Evolutionary conservation across 2,797 vertebrate genomes (phyloP), one percentile per base, ranked within the genome.

Genomic region (Antennarius maculatus): DNA sequence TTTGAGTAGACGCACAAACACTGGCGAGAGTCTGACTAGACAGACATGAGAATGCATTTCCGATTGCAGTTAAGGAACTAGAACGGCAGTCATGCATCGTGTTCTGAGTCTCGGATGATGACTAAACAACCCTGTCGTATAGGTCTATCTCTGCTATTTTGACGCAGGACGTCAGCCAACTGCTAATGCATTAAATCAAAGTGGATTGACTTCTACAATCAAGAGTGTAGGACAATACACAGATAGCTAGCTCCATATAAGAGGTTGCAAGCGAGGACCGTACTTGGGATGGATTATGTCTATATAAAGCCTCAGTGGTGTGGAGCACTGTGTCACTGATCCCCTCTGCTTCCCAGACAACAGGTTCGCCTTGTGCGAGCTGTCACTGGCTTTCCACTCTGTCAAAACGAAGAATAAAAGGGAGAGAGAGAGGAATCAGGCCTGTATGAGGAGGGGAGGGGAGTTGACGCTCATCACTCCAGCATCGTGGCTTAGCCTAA

Each of bases 401-500:
- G 80, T 81, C 74, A 83, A 70, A 34, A 80, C 47, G 45, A 73
- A 80, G 78, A 87, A 86, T 74, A 77, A 81, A 80, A 72, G 55
- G 42, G 31, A 60, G 65, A 67, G 74, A 62, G 61, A 41, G 68
- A 82, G 83, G 79, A 78, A 85, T 49, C 10, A 64, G 76, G 69
- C 76, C 63, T 62, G 65, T 69, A 69, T 50, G 68, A 75, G 76
- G 74, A 71, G 79, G 82, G 82, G 84, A 81, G 84, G 70, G 76
- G 84, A 88, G 88, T 81, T 88, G 88, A 90, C 86, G 83, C 87
- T 92, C 86, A 83, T 93, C 91, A 92, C 79, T 86, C 84, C 83
- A 89, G 82, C 84, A 88, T 86, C 76, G 80, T 81, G 86, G 93
- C 92, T 93, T 93, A 93, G 87, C 70, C 74, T 93, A 93, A 93